phyloP scores from a whole-genome alignment of 2,797 vertebrate species.

The Poeciliopsis gracilis region DNA sequence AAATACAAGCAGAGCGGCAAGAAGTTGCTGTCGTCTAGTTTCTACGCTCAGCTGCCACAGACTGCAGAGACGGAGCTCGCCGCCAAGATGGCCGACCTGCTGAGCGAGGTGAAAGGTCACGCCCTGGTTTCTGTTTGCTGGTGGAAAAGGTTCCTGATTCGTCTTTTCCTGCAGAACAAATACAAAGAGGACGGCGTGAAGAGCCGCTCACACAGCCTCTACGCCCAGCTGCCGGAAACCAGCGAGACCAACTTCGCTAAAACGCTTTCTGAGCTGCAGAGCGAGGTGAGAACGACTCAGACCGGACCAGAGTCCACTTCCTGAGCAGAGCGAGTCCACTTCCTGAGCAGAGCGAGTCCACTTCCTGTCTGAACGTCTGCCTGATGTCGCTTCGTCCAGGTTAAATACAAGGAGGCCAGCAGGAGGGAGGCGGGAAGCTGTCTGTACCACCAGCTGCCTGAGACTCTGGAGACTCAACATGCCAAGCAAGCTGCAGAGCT shows the following conservation, averaged over 20 bases:
- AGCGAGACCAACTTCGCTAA: constrained; percentile 77
- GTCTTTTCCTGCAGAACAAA: constrained; percentile 77
- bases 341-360: too few species aligned
- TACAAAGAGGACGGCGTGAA: constrained; percentile 84
- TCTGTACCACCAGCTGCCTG: constrained; percentile 87
- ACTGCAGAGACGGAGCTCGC: constrained; percentile 73
- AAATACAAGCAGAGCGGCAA: constrained; percentile 66
- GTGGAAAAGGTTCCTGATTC: neutral
- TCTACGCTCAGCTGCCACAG: constrained; percentile 74
- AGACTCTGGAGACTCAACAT: constrained; percentile 87
- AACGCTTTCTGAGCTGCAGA: constrained; percentile 52
- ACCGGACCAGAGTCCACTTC: neutral
- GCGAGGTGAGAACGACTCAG: constrained; percentile 46
- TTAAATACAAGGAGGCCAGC: constrained; percentile 86
- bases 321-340: too few species aligned
- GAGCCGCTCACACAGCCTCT: constrained; percentile 82
- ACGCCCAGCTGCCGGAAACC: constrained; percentile 87
- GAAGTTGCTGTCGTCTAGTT: constrained; percentile 47
- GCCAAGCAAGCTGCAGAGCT: constrained; percentile 58
- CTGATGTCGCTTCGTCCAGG: constrained; percentile 66
- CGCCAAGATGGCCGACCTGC: constrained; percentile 68
- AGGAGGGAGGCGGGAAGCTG: constrained; percentile 81
- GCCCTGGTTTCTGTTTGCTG: too few species aligned
- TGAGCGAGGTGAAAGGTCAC: constrained; percentile 81
- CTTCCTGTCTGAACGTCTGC: neutral